These are phyloP conservation scores for Ispidina lecontei DNA, from an alignment of 2,797 vertebrate species.

Conservation along the genomic window DNA sequence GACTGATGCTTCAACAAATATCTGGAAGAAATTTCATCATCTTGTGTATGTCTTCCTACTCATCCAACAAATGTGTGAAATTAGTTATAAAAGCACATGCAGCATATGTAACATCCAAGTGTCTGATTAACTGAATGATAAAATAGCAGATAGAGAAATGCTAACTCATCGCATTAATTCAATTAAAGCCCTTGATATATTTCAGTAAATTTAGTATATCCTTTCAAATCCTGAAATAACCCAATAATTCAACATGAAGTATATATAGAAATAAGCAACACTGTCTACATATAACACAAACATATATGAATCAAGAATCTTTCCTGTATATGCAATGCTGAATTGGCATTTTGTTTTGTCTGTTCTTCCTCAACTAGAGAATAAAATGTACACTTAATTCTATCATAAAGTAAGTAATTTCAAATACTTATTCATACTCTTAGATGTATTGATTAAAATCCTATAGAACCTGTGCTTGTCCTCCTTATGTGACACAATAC, in stretches of 20 bases:
- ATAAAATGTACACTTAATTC: background rate
- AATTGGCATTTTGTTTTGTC: background rate
- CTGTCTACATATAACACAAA: background rate
- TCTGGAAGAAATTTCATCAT: background rate
- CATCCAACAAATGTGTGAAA: background rate
- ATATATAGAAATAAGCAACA: background rate
- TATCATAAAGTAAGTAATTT: background rate
- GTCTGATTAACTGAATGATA: background rate
- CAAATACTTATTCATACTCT: background rate
- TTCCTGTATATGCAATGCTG: background rate
- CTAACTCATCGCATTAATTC: background rate
- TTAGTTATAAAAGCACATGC: background rate
- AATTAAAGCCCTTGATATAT: background rate
- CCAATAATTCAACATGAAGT: background rate
- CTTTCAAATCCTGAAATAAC: background rate
- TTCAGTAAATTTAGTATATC: background rate
- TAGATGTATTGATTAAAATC: background rate
- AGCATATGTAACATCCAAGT: background rate
- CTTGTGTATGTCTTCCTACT: background rate
- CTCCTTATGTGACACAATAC: background rate
- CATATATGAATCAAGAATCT: background rate
- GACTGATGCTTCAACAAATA: background rate
- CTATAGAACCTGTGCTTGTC: background rate
- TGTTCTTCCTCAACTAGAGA: background rate
- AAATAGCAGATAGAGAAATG: background rate